Conservation (phyloP, 64 coral and sea anemone species). For the Actinia tenebrosa region DNA sequence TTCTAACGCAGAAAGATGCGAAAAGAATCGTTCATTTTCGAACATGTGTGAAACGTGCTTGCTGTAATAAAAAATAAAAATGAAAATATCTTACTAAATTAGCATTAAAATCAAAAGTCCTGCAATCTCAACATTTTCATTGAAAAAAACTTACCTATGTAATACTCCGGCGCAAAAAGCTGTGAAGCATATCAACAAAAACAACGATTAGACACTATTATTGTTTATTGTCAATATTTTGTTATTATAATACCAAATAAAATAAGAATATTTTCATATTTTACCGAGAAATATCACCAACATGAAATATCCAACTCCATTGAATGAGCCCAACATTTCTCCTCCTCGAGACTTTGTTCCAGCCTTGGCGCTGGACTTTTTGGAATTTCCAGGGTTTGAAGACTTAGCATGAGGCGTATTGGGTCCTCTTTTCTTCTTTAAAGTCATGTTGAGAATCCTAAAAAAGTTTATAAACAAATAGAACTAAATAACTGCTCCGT, state of each 20-base stretch:
- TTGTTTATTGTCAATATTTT: not conserved
- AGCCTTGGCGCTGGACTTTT: slow-evolving; percentile 1
- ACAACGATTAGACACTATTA: not conserved
- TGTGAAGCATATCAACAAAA: slow-evolving; percentile 34
- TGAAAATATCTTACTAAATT: not conserved
- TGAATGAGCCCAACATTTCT: not conserved
- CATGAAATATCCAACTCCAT: slow-evolving; percentile 23
- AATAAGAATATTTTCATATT: not conserved
- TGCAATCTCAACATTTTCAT: too few relatives aligned
- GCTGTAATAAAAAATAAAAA: slow-evolving; percentile 30
- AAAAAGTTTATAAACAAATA: not conserved
- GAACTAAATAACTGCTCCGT: not conserved
- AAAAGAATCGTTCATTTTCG: slow-evolving; percentile 99
- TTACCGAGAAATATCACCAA: slow-evolving; percentile 6
- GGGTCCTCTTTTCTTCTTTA: slow-evolving; percentile 36
- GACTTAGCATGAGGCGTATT: not conserved
- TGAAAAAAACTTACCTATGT: slow-evolving; percentile 47
- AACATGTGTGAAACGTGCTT: slow-evolving; percentile 89
- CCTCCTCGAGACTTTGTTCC: slow-evolving; percentile 34
- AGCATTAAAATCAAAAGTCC: not conserved
- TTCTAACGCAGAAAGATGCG: slow-evolving; percentile 93
- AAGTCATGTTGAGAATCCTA: slow-evolving; percentile 29
- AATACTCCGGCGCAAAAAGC: slow-evolving; percentile 64
- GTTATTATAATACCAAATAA: not conserved
- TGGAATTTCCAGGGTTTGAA: slow-evolving; percentile 1